Base-by-base conservation (phyloP, 2,888 invertebrate species). In the Rhimphoctona megacephalus region DNA sequence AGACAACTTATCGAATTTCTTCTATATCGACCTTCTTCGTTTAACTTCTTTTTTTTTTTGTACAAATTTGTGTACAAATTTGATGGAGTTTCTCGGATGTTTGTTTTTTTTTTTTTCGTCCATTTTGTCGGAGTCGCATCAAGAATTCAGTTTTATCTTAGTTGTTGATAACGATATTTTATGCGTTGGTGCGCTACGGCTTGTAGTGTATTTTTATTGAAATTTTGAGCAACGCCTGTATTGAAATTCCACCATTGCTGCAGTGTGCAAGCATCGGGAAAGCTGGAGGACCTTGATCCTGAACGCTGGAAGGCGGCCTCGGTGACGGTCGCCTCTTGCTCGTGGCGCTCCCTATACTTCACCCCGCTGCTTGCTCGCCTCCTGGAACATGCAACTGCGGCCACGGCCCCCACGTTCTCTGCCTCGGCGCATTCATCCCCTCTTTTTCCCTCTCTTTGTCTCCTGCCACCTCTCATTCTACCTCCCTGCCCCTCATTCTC, bases 201-300 rank as follows among this genome's bases (percentile, higher is more conserved):
- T 79, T 54, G 79, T 80, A 84, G 77, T 84, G 74, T 84, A 84
- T 85, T 85, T 83, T 80, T 85, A 76, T 69, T 57, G 69, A 25
- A 66, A 52, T 52, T 11, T 57, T 22, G 52, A 54, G n/a, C 6
- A 57, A 19, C n/a, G 19, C 22, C 54, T 30, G 74, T 22, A 11
- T 57, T 14, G 46, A 74, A 54, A 74, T 54, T 67, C 67, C 69
- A 52, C n/a, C 54, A 57, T 14, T 57, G n/a, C 52, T 73, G 67
- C 43, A 67, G 57, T 54, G 25, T 11, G 30, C 57, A 30, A n/a
- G 85, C 87, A 84, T 83, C 88, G 89, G 88, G 78, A 84, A 83
- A 90, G 81, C 87, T 78, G 49, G 89, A 90, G 84, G 91, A 92
- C 92, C 92, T 92, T 92, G 92, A 93, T 93, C 91, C 89, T 92